phyloP scores from a whole-genome alignment of 2,888 invertebrate genomes.

The Vanessa cardui region DNA sequence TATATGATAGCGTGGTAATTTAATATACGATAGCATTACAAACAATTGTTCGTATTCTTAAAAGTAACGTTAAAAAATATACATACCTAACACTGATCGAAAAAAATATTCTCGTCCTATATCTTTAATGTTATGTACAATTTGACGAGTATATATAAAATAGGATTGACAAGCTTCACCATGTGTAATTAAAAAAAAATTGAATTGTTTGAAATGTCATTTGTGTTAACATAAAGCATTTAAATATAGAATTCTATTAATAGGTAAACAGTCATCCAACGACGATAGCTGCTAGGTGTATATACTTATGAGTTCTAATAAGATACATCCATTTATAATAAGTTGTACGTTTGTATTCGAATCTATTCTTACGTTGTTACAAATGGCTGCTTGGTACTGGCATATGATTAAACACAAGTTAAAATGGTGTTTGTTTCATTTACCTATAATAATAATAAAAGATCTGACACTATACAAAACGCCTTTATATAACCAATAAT shows the following conservation, averaged over 20 bases:
- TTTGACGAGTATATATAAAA: too few species aligned
- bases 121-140: too few species aligned
- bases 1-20: too few species aligned
- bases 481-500: too few species aligned
- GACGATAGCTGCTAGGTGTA: neutral
- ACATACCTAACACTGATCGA: too few species aligned
- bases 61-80: too few species aligned
- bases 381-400: slow-evolving; percentile 12
- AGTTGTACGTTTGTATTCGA: slow-evolving; percentile 10
- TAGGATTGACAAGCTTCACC: neutral
- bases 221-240: slow-evolving; percentile 22
- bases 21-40: too few species aligned
- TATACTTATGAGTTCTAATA: neutral
- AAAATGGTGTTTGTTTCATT: neutral
- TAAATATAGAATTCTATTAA: slow-evolving; percentile 35
- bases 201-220: slow-evolving; percentile 14
- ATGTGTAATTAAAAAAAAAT: neutral
- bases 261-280: slow-evolving; percentile 20
- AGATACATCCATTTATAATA: slow-evolving; percentile 19
- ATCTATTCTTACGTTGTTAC: slow-evolving; percentile 12
- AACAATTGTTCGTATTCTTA: too few species aligned
- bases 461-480: too few species aligned
- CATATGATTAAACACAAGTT: neutral
- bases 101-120: too few species aligned
- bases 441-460: too few species aligned